phyloP scores from a whole-genome alignment of 2,888 invertebrate genomes.

The Conus canariensis region DNA sequence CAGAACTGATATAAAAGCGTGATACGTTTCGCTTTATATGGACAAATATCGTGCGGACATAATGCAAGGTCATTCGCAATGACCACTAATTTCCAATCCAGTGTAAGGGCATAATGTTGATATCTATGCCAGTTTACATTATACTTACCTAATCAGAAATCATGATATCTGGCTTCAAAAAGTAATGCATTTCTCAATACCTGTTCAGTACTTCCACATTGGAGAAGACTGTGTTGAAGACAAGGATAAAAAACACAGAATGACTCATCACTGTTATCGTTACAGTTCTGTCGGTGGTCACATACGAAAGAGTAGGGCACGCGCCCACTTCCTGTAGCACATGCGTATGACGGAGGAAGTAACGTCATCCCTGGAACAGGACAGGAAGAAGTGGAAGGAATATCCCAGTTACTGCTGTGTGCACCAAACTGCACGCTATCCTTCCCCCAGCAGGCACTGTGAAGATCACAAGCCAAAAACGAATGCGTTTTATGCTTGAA shows the following conservation, averaged over 20 bases:
- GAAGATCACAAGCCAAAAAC: background rate
- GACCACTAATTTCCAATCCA: too few species aligned
- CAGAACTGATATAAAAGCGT: too few species aligned
- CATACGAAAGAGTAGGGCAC: constrained; percentile 13
- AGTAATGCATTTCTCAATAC: background rate
- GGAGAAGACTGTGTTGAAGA: background rate
- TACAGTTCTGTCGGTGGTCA: constrained; percentile 11
- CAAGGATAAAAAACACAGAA: background rate
- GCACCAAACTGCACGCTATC: background rate
- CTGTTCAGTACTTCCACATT: background rate
- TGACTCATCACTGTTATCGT: background rate
- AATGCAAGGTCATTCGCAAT: too few species aligned
- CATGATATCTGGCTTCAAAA: too few species aligned
- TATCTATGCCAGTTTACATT: too few species aligned
- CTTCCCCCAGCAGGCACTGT: background rate
- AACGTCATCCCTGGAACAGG: background rate
- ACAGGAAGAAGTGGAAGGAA: background rate
- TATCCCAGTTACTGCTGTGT: background rate
- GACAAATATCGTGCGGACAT: too few species aligned
- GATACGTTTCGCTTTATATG: too few species aligned
- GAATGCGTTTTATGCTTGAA: background rate
- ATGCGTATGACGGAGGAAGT: constrained; percentile 21
- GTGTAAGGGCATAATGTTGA: too few species aligned
- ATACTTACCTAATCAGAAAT: too few species aligned
- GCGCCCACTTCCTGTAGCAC: background rate